These are phyloP conservation scores for Drosophila siamana DNA, from an alignment of 2,888 invertebrate species.

Conservation along the genomic window DNA sequence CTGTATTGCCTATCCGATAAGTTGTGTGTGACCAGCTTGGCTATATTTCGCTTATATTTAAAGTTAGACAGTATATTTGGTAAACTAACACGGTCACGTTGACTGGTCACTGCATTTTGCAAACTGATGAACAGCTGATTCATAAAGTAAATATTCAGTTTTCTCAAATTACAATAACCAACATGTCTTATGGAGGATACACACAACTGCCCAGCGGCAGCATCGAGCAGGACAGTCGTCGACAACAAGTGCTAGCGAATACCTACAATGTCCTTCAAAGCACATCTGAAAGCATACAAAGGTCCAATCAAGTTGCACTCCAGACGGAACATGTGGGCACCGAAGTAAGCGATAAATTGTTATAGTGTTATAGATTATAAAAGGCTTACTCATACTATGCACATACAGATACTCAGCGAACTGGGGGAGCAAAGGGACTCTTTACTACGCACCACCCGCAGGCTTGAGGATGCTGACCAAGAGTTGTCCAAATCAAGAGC, in stretches of 20 bases:
- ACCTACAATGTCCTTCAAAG: conserved; percentile 83
- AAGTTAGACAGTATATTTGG: neutral
- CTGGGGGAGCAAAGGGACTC: conserved; percentile 91
- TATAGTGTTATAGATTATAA: neutral
- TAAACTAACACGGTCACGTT: neutral
- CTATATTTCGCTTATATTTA: neutral
- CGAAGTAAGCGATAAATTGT: conserved; percentile 84
- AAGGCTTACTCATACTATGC: neutral
- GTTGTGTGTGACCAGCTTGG: neutral
- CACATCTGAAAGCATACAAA: conserved; percentile 88
- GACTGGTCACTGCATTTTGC: conserved; percentile 3
- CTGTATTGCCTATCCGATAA: conserved; percentile 22
- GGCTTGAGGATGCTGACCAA: conserved; percentile 90
- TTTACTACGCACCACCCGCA: conserved; percentile 88
- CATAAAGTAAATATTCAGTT: neutral
- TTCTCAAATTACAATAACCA: neutral
- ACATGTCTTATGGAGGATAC: conserved; percentile 66
- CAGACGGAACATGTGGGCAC: conserved; percentile 93
- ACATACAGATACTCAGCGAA: conserved; percentile 88
- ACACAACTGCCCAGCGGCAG: conserved; percentile 67
- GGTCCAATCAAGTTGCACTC: conserved; percentile 90
- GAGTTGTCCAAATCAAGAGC: conserved; percentile 89
- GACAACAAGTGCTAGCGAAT: conserved; percentile 86
- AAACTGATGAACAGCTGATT: conserved; percentile 14
- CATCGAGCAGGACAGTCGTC: conserved; percentile 72